These are phyloP conservation scores for Desoria tigrina DNA, from an alignment of 2,888 invertebrate genomes.

Conservation along the genomic window DNA sequence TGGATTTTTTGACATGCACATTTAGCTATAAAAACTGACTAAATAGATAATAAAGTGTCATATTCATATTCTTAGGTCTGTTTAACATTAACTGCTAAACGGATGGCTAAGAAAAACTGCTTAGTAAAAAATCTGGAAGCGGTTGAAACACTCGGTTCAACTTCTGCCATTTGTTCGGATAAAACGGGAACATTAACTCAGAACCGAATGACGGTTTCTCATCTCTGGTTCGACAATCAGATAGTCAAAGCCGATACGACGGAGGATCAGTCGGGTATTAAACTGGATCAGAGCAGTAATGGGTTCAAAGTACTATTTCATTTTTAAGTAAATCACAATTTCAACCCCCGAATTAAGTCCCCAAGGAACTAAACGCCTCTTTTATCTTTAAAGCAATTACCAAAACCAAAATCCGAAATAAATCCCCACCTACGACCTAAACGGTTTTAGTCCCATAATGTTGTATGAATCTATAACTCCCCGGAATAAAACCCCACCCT, in stretches of 20 bases:
- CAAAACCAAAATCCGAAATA: no score
- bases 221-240: slow-evolving; percentile 59
- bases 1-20: no score
- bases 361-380: no score
- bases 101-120: slow-evolving; percentile 99
- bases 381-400: no score
- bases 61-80: slow-evolving; percentile 66
- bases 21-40: no score
- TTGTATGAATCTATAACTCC: no score
- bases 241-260: slow-evolving; percentile 99
- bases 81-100: slow-evolving; percentile 95
- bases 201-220: slow-evolving; percentile 88
- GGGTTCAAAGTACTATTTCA: slow-evolving; percentile 68
- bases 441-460: no score
- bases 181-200: slow-evolving; percentile 98
- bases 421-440: no score
- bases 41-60: no score
- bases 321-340: no score
- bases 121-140: slow-evolving; percentile 99
- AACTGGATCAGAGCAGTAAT: slow-evolving; percentile 80
- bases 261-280: slow-evolving; percentile 94
- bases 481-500: no score
- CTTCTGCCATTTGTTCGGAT: slow-evolving; percentile 99
- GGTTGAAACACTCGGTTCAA: slow-evolving; percentile 97
- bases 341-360: no score